Evolutionary conservation across 37 sponge, comb jelly and placozoan species (phyloP), one percentile per base, ranked within the genome.

Genomic region (Aplysina aerophoba): DNA sequence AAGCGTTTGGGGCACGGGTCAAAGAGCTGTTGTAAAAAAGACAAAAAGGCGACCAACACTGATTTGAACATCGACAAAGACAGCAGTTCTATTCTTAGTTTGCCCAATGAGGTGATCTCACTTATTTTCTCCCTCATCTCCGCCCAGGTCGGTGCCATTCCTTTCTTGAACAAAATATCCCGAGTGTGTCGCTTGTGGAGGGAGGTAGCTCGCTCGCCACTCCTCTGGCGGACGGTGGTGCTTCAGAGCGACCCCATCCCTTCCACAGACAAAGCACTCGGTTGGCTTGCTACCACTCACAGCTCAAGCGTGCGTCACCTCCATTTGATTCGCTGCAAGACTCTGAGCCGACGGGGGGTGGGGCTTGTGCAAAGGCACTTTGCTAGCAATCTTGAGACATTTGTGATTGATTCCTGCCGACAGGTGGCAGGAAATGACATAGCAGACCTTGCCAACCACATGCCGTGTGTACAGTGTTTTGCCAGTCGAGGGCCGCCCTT

Each of bases 181-280:
- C 1, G n/a, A 37, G 78, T 75, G 22, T 75, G 78, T 50, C 44
- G 54, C 21, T 22, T 6, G 53, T 75, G 44, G 54, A 37, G 78
- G 12, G 54, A 50, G 22, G 54, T 75, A 15, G 44, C 78, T 0
- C 37, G 24, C 20, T 40, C 38, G 6, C 78, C 78, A 40, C 21
- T n/a, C n/a, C 54, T 75, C 1, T 75, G 78, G 78, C 50, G 37
- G 37, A n/a, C 54, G 5, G 78, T 75, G 33, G 21, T 17, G 21
- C 78, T 75, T 5, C 21, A 50, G 53, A 12, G 53, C 20, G 78
- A 75, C 53, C 78, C 78, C 17, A 44, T 40, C n/a, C n/a, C 78
- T 2, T 75, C 78, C 20, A 44, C 39, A 15, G 78, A 75, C 37
- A 41, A 36, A 41, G 78, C 78, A 38, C n/a, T 75, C 1, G 3